Base-by-base conservation (phyloP, 2,797 vertebrate species). In the Danio choprae region DNA sequence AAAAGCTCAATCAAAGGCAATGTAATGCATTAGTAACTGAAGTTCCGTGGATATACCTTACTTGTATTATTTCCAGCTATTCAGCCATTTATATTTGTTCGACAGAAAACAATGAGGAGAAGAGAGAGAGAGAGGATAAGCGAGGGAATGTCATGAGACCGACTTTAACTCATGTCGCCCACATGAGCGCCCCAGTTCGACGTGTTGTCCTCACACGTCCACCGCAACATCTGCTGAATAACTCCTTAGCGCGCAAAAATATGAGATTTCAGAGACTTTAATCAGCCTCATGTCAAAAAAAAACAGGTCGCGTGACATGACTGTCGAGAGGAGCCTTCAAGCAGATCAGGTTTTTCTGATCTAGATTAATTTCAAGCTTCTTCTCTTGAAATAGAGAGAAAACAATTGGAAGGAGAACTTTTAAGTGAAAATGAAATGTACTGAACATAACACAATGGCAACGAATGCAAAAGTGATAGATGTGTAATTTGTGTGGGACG, bases 261-360 rank as follows among this genome's bases (percentile, higher is more conserved):
- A 58, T 1, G 65, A 83, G 86, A 87, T 84, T 83, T 84, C 84
- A 84, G 74, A 83, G 84, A 84, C 71, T 76, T 64, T 78, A 85
- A 90, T 90, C 88, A 89, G 88, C 81, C 77, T 80, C 82, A 80
- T 68, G 83, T 77, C 90, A 91, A 88, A 91, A 89, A 87, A 29
- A 29, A 79, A 67, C 79, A 88, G 68, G 87, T 91, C 89, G 90
- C 72, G 74, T 85, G 82, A 86, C 81, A 43, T 16, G n/a, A 29
- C 29, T 12, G 77, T 20, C 18, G 18, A 9, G 18, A 38, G 60
- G 62, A 69, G 53, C 9, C 67, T 86, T 85, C 38, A 67, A 87
- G 86, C 86, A 91, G 89, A 89, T 87, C 87, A 86, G 83, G 83
- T 88, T 92, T 88, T 84, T 81, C 87, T 89, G 86, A 92, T 91